These are phyloP conservation scores for Trissoscelio sp. DNA, from an alignment of 2,888 invertebrate species.

Conservation along the genomic window DNA sequence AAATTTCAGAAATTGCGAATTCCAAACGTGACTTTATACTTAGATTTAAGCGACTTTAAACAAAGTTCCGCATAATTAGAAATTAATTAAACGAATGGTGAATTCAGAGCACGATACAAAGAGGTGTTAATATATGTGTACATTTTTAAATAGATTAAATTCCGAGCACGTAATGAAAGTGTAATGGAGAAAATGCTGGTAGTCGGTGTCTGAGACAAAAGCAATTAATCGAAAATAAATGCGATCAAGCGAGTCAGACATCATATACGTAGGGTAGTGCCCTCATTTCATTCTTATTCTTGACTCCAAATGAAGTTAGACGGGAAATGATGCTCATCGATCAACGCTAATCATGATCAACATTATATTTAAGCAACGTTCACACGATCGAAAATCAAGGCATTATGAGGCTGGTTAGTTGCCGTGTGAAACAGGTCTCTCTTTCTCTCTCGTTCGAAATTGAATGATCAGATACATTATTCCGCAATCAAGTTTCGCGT, in stretches of 20 bases:
- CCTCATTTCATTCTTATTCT: constrained; percentile 66
- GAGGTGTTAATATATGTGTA: constrained; percentile 23
- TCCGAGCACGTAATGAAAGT: constrained; percentile 56
- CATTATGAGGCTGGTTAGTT: constrained; percentile 61
- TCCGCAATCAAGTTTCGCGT: constrained; percentile 54
- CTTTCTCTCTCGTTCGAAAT: constrained; percentile 44
- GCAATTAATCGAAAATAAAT: constrained; percentile 69
- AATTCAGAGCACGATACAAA: neutral
- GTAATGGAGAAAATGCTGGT: constrained; percentile 64
- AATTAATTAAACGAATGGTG: constrained; percentile 20
- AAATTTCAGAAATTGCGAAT: too few relatives aligned
- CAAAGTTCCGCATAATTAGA: neutral
- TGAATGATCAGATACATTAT: constrained; percentile 61
- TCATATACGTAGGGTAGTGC: constrained; percentile 53
- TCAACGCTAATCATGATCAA: constrained; percentile 69
- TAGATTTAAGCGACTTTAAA: too few relatives aligned
- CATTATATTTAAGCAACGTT: constrained; percentile 66
- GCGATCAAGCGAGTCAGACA: constrained; percentile 61
- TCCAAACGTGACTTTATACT: too few relatives aligned
- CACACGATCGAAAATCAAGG: constrained; percentile 66
- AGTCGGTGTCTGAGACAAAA: constrained; percentile 64
- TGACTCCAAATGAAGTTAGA: constrained; percentile 67
- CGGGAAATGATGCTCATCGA: constrained; percentile 70
- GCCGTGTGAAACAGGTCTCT: constrained; percentile 65
- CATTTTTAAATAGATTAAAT: constrained; percentile 41